These are phyloP conservation scores for Uromys caudimaculatus DNA, from an alignment of 2,797 vertebrate genomes.

Conservation along the genomic window DNA sequence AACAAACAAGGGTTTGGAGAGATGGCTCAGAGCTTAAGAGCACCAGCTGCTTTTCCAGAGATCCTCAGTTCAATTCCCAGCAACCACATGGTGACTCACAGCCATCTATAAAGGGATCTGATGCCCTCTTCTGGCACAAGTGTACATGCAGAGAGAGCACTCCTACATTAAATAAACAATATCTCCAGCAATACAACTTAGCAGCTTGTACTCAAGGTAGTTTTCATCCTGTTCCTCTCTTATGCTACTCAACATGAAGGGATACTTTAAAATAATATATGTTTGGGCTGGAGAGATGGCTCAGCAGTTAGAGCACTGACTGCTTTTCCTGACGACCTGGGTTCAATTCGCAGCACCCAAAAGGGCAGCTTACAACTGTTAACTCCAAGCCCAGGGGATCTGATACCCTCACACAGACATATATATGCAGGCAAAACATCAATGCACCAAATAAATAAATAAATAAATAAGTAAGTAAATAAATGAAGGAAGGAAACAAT, in stretches of 20 bases:
- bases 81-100: background rate
- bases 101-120: background rate
- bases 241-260: background rate
- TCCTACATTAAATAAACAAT: background rate
- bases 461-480: background rate
- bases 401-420: background rate
- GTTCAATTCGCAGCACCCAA: background rate
- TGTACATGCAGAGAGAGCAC: background rate
- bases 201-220: background rate
- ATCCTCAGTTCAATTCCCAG: background rate
- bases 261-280: constrained; percentile 22
- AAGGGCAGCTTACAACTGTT: background rate
- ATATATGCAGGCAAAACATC: background rate
- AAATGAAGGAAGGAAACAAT: background rate
- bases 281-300: too few species aligned
- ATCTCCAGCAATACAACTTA: background rate
- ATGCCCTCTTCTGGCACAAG: background rate
- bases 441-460: background rate
- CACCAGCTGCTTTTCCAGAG: background rate
- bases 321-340: background rate
- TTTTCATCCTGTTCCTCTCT: constrained; percentile 29
- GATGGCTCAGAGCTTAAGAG: background rate
- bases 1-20: background rate
- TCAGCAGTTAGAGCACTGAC: background rate
- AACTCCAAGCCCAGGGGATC: background rate